Evolutionary conservation across 2,797 vertebrate genomes (phyloP), one percentile per base, ranked within the genome.

Genomic region (Crocodylus rhombifer): DNA sequence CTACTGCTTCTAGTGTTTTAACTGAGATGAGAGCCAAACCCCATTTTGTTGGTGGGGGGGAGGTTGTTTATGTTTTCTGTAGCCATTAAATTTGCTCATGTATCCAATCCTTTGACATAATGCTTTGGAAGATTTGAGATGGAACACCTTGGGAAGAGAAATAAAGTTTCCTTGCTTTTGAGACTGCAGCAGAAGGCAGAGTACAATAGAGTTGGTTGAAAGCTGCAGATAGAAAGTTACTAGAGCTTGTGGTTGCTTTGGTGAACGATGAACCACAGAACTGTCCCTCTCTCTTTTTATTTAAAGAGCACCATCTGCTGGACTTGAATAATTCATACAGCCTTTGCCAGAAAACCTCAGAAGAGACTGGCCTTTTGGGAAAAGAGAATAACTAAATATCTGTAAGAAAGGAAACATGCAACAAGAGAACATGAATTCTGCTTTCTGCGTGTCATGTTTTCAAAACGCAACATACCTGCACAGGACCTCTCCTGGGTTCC

Each of bases 381-480:
- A 87, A 69, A 42, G 2, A 78, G 1, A 28, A 56, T 21, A 26
- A 56, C 58, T 63, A 23, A 30, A 13, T 5, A 23, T 0, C 65
- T 42, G 33, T 36, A 26, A 84, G 64, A 69, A 5, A 67, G 4
- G 69, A 57, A 28, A 28, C 12, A n/a, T 21, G 74, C 12, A 28
- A n/a, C n/a, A 26, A 13, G 18, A 80, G 73, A 9, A 26, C 2
- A 82, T 69, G 77, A 30, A 62, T 14, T 36, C 36, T 21, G 1
- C 33, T 60, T 84, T 10, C 26, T 77, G 84, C 23, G 11, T 4
- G 77, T 4, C 7, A 20, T 69, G 5, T 9, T n/a, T 28, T 55
- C 33, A 64, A 42, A 60, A 71, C 3, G 21, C 0, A 0, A 10
- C 6, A 62, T 5, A 3, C 0, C 21, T 80, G 8, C 4, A 15